Evolutionary conservation across 2,797 vertebrate species (phyloP).

Genomic region (Sciurus vulgaris): DNA sequence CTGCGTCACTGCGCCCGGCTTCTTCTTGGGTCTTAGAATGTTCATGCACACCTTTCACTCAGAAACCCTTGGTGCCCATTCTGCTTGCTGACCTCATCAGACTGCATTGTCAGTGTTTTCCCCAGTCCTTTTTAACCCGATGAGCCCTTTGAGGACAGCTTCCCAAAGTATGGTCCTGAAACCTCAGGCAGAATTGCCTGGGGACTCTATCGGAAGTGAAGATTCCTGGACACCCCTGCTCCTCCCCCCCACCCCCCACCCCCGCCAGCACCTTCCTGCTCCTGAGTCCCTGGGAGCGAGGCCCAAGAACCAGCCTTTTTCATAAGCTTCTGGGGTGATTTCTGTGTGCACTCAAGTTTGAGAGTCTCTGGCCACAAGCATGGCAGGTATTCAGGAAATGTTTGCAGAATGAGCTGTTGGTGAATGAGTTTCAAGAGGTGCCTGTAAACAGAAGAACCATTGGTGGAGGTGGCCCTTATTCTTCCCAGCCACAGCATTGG

Average conservation of each 20-base stretch:
- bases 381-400: constrained; percentile 79
- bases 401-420: constrained; percentile 75
- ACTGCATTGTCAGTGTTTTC: background rate
- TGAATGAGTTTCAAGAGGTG: constrained; percentile 71
- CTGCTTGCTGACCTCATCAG: background rate
- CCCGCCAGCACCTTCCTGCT: background rate
- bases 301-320: constrained; percentile 27
- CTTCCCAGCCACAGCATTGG: background rate
- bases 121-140: background rate
- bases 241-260: too few relatives aligned
- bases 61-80: background rate
- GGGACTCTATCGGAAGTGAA: background rate
- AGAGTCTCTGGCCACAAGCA: constrained; percentile 69
- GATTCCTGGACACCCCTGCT: background rate
- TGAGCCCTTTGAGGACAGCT: background rate
- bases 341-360: constrained; percentile 60
- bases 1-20: too few relatives aligned
- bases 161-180: background rate
- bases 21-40: background rate
- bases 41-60: background rate
- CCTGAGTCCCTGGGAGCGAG: background rate
- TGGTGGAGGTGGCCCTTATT: background rate
- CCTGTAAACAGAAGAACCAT: constrained; percentile 57
- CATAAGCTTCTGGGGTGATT: constrained; percentile 40
- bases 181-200: background rate